These are phyloP conservation scores for Alouatta palliata DNA, from an alignment of 2,113 vertebrate species.

Conservation along the genomic window DNA sequence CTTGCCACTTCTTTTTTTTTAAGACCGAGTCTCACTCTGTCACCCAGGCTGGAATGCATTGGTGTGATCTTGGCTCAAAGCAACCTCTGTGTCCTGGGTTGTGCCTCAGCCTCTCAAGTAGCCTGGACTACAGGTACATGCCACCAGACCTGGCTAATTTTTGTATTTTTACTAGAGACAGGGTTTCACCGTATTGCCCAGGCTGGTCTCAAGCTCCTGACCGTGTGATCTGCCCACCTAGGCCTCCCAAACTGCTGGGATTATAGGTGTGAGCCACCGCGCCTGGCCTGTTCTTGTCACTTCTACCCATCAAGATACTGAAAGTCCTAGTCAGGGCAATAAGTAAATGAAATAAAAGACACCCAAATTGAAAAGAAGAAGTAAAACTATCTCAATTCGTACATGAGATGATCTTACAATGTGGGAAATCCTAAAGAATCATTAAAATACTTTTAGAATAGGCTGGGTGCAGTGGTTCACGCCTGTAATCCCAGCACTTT, in stretches of 20 bases:
- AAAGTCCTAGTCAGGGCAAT: background rate
- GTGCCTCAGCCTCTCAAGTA: background rate
- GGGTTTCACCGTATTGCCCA: too few relatives aligned
- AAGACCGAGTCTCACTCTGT: background rate
- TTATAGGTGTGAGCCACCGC: background rate
- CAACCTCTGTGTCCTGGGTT: background rate
- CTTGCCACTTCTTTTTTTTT: background rate
- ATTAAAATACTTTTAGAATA: background rate
- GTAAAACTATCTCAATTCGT: background rate
- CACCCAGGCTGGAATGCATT: background rate
- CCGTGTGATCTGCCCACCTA: too few relatives aligned
- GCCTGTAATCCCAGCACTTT: too few relatives aligned
- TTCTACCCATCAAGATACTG: background rate
- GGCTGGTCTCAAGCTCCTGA: too few relatives aligned
- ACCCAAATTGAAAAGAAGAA: background rate
- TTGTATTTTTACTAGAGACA: too few relatives aligned
- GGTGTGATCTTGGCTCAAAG: background rate
- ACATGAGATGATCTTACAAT: background rate
- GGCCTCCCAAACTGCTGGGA: background rate
- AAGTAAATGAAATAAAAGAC: background rate
- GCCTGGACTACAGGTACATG: too few relatives aligned
- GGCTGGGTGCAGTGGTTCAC: too few relatives aligned
- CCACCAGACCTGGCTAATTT: too few relatives aligned
- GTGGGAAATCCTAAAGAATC: background rate
- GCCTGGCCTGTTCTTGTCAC: background rate